Conservation (phyloP, 2,113 vertebrate species). For the Lucifuga dentata region DNA sequence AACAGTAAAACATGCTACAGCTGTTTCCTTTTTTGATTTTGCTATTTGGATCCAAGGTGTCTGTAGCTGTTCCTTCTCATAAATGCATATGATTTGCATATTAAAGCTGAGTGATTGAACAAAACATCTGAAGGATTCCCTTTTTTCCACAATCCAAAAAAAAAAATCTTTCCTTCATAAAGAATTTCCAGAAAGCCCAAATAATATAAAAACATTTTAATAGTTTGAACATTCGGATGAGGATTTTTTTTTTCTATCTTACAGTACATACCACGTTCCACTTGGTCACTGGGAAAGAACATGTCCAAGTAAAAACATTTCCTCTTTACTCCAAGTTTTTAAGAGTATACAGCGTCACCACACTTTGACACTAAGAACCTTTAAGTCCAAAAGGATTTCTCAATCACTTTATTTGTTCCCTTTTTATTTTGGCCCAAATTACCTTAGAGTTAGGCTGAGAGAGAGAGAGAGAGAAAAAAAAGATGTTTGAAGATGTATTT, state of each 20-base stretch:
- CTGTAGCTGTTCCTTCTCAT: not conserved
- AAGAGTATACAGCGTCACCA: conserved; percentile 52
- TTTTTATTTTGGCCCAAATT: conserved; percentile 64
- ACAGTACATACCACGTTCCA: conserved; percentile 66
- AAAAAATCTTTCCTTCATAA: not conserved
- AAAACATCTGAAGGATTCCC: no score
- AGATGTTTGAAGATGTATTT: conserved; percentile 24
- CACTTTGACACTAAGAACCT: conserved; percentile 64
- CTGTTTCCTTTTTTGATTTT: not conserved
- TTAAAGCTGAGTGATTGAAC: no score
- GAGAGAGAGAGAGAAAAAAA: conserved; percentile 2
- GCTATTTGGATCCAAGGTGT: not conserved
- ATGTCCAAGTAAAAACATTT: conserved; percentile 56
- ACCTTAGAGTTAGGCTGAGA: conserved; percentile 40
- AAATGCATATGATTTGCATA: no score
- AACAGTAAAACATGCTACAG: not conserved
- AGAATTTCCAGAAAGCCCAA: conserved; percentile 37
- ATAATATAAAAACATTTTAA: conserved; percentile 77
- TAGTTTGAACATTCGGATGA: conserved; percentile 79
- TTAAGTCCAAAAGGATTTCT: conserved; percentile 27
- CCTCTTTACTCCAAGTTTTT: conserved; percentile 39
- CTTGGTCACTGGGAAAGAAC: conserved; percentile 53
- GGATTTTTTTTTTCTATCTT: conserved; percentile 55
- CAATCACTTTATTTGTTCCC: conserved; percentile 33
- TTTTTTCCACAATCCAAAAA: no score